These are phyloP conservation scores for Pterostichus madidus DNA, from an alignment of 2,888 invertebrate genomes.

Conservation along the genomic window DNA sequence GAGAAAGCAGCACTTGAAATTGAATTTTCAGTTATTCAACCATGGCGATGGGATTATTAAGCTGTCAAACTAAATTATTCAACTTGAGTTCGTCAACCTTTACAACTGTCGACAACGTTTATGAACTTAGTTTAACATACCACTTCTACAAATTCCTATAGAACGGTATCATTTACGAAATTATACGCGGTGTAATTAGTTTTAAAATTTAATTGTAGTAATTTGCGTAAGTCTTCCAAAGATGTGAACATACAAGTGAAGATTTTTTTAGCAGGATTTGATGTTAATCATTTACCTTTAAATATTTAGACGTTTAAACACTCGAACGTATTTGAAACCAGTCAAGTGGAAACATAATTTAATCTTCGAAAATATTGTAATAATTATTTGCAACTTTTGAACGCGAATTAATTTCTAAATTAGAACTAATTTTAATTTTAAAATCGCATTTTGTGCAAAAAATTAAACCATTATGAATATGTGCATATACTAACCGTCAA, in stretches of 20 bases:
- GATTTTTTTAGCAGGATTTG: background rate
- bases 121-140: background rate
- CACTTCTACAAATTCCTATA: constrained; percentile 3
- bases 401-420: background rate
- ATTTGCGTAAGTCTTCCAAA: background rate
- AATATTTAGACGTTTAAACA: background rate
- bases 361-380: background rate
- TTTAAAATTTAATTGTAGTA: background rate
- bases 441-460: too few relatives aligned
- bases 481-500: too few relatives aligned
- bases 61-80: constrained; percentile 23
- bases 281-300: background rate
- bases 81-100: constrained; percentile 43
- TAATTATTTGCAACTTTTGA: background rate
- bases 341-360: background rate
- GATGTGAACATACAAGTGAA: background rate
- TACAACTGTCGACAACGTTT: background rate
- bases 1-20: constrained; percentile 29
- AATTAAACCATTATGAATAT: too few relatives aligned
- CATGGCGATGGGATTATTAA: constrained; percentile 1
- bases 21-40: constrained; percentile 37
- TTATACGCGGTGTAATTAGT: background rate
- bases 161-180: background rate
- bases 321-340: background rate
- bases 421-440: background rate